These are phyloP conservation scores for Pyrgus malvae DNA, from an alignment of 2,888 invertebrate species.

Conservation along the genomic window DNA sequence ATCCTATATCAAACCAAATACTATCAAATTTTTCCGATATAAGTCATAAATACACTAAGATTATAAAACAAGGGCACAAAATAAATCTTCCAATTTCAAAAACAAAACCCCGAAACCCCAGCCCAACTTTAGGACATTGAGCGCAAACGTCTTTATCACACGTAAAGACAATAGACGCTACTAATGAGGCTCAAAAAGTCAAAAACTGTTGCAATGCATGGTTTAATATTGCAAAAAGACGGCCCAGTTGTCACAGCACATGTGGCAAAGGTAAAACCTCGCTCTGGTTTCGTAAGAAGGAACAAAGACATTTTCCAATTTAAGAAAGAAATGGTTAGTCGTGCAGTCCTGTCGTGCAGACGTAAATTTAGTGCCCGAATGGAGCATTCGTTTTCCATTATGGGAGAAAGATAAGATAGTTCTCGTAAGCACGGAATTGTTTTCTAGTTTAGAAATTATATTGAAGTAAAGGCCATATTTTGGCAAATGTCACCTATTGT, in stretches of 20 bases:
- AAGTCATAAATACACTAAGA: too few relatives aligned
- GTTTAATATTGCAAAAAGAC: conserved; percentile 1
- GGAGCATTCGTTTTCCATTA: conserved; percentile 18
- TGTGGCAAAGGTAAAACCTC: conserved; percentile 11
- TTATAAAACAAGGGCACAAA: too few relatives aligned
- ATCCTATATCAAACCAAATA: too few relatives aligned
- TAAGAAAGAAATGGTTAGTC: conserved; percentile 21
- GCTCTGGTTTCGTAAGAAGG: conserved; percentile 16
- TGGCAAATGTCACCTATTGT: too few relatives aligned
- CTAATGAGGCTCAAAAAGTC: neutral
- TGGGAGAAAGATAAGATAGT: conserved; percentile 16
- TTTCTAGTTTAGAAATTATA: neutral
- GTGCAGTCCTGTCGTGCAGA: conserved; percentile 16
- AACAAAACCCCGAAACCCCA: too few relatives aligned
- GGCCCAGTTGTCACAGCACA: conserved; percentile 1
- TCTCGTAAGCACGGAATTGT: neutral
- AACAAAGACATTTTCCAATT: conserved; percentile 18
- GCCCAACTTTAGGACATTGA: neutral
- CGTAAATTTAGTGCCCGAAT: conserved; percentile 4
- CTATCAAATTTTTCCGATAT: too few relatives aligned
- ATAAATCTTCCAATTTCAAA: too few relatives aligned
- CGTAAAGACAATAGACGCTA: neutral
- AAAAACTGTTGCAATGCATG: neutral
- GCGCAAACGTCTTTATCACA: neutral
- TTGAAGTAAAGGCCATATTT: neutral